These are phyloP conservation scores for Plumapathes pennacea DNA, from an alignment of 92 coral and sea anemone genomes.

Conservation along the genomic window DNA sequence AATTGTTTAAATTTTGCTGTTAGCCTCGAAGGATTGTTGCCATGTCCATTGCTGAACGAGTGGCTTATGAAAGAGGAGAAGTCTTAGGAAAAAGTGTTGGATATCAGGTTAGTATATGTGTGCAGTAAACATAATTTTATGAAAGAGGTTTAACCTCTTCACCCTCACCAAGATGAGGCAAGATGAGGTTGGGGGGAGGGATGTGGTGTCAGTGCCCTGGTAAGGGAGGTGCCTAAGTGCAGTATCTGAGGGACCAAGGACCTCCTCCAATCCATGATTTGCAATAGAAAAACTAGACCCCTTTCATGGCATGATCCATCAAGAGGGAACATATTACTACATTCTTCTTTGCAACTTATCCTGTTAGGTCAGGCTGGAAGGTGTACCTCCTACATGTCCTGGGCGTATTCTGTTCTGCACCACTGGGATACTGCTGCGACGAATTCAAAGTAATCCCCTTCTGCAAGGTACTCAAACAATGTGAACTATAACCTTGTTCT, in stretches of 20 bases:
- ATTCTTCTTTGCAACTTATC: too few relatives aligned
- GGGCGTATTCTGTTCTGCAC: constrained; percentile 86
- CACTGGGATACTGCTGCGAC: constrained; percentile 83
- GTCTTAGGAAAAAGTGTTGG: constrained; percentile 77
- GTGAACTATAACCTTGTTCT: not conserved
- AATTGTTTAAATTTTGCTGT: too few relatives aligned
- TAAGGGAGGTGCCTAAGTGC: not conserved
- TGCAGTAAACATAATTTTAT: not conserved
- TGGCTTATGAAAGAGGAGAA: constrained; percentile 91
- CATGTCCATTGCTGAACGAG: constrained; percentile 95
- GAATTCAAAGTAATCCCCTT: constrained; percentile 63
- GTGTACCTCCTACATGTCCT: constrained; percentile 53
- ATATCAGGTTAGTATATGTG: constrained; percentile 64
- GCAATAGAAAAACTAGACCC: too few relatives aligned
- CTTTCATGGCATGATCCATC: too few relatives aligned
- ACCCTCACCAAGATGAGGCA: not conserved
- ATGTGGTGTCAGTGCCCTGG: not conserved
- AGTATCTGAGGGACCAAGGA: not conserved
- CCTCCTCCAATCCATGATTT: too few relatives aligned
- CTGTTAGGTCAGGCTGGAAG: constrained; percentile 68
- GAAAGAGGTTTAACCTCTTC: not conserved
- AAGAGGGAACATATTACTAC: too few relatives aligned
- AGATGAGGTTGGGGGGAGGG: not conserved
- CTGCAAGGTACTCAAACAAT: constrained; percentile 47
- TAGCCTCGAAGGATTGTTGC: constrained; percentile 91